Base-by-base conservation (phyloP, 2,888 invertebrate species). In the Panzeria rudis region DNA sequence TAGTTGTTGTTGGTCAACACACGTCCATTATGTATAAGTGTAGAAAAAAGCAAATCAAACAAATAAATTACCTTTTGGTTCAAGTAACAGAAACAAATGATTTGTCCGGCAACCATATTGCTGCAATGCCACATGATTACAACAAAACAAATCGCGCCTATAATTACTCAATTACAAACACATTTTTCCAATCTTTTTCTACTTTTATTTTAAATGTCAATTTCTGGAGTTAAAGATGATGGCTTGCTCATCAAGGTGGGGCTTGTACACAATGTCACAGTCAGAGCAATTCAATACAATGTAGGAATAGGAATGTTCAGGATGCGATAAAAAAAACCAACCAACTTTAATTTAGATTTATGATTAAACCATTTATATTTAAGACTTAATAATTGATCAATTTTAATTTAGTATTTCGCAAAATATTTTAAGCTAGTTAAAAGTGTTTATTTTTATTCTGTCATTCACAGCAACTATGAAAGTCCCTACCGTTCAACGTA, bases 401-500 rank as follows among this genome's bases (percentile, higher is more conserved):
- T 80, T 62, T 83, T 69, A 64, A 59, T 68, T 81, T 64, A n/a
- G n/a, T n/a, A 35, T 25, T 64, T 75, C n/a, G 23, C 29, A 23
- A 20, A 23, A 56, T 38, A 38, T 29, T 35, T n/a, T 47, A 54
- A 52, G 4, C 20, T 68, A 15, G 5, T 41, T 62, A 41, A 76
- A 77, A 23, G 6, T 32, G 32, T 72, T 47, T 44, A 47, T 3
- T 38, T 29, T 73, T 44, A 17, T 41, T 56, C 62, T 32, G 5
- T 20, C 25, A 11, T 54, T 69, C 86, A 71, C 88, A 92, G 89
- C 88, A 93, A 92, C 88, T 93, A 93, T 88, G 93, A 93, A 84
- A 93, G 93, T 87, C 93, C 93, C 80, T 93, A 93, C 89, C 93
- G 93, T 82, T 93, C 93, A 84, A 93, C 93, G 69, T 93, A 93